Percentiles rank a stretch among this genome's conserved stretches.
phyloP scores from a whole-genome alignment of 2,113 vertebrate genomes.

The Trematomus loennbergii region DNA sequence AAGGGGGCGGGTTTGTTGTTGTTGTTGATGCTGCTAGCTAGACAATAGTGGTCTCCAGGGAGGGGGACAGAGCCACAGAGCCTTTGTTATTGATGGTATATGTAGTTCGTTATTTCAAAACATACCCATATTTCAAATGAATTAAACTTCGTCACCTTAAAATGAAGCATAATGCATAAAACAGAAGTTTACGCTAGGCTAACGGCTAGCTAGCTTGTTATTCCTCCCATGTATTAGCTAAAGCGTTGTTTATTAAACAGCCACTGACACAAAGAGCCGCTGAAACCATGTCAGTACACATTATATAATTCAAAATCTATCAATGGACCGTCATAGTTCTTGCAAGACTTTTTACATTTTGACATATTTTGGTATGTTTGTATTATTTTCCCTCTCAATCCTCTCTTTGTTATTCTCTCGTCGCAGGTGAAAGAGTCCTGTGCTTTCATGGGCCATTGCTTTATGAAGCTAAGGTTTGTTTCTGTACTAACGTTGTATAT shows the following conservation, averaged over 20 bases:
- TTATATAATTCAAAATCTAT: neutral
- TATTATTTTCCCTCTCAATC: neutral
- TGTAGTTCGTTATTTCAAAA: neutral
- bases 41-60: constrained; percentile 29
- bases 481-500: neutral
- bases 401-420: constrained; percentile 11
- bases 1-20: constrained; percentile 77
- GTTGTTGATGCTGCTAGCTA: constrained; percentile 25
- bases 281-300: too few species aligned
- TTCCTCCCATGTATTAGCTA: neutral
- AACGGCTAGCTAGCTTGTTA: constrained; percentile 38
- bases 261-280: neutral
- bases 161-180: neutral
- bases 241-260: neutral
- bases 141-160: fast-evolving
- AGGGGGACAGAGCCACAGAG: neutral
- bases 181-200: constrained; percentile 5
- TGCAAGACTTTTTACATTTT: too few species aligned
- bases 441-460: constrained; percentile 99
- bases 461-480: constrained; percentile 96
- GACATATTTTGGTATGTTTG: neutral
- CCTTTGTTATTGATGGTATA: neutral
- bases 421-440: constrained; percentile 96
- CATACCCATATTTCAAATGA: fast-evolving
- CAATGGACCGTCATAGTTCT: neutral